Base-by-base conservation (phyloP, 2,113 vertebrate genomes). In the Chaetodon auriga region DNA sequence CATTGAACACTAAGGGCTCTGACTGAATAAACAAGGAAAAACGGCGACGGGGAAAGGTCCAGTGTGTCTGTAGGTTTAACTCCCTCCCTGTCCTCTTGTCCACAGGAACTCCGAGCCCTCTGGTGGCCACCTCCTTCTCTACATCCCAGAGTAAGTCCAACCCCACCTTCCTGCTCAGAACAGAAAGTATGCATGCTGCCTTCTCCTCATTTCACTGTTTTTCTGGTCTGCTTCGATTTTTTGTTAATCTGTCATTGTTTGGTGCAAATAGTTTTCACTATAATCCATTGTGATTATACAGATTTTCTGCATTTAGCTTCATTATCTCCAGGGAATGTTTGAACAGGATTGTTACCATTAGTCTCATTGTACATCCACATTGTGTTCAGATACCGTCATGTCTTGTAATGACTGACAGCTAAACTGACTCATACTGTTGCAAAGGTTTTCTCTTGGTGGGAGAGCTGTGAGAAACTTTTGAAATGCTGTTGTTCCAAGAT, bases 101-200 rank as follows among this genome's bases (percentile, higher is more conserved):
- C 92, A 81, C 95, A 98, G 97, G 97, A 95, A 94, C 96, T 21
- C 84, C 96, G 77, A 97, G 96, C 94, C 96, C 96, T 90, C 95
- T 96, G 95, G 95, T 97, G 94, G 96, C 96, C 94, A 96, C 92
- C 71, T 91, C 96, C 76, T 97, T 97, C 90, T 93, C 96, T 87
- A 90, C 96, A 92, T 92, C 96, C 79, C 96, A 95, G 93, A 97
- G 96, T 97, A 96, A 97, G 97, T 96, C 91, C 46, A 49, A 62
- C 61, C 80, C 80, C 81, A 60, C 87, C 81, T 83, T 75, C 60
- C 49, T 80, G 55, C 66, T 64, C 55, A 74, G 64, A 75, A 81
- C 25, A 72, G 88, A 82, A 90, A 25, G 81, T 58, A 78, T 58
- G 49, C 90, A 86, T 87, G 82, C 57, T 71, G 51, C 74, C 35